Evolutionary conservation across 2,888 invertebrate genomes (phyloP).

Genomic region (Antheraea yamamai): DNA sequence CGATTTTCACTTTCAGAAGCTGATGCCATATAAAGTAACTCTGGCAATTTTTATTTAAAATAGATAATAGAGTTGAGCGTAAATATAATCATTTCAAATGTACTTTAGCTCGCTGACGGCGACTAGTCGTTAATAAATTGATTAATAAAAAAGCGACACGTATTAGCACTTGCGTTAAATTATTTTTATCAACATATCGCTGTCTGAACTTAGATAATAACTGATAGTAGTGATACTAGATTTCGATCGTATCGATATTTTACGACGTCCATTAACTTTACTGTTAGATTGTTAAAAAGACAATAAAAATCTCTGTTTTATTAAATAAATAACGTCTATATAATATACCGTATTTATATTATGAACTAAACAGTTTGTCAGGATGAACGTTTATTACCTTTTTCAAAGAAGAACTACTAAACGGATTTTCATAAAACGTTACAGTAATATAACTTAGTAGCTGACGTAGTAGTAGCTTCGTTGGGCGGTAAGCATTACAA

Average conservation of each 20-base stretch:
- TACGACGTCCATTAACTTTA: background rate
- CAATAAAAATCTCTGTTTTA: slow-evolving; percentile 8
- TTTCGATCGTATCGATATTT: background rate
- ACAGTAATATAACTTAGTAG: too few species aligned
- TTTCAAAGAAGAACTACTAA: too few species aligned
- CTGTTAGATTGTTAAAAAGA: background rate
- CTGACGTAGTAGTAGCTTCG: too few species aligned
- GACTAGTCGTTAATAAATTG: background rate
- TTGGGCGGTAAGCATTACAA: too few species aligned
- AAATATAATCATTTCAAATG: background rate
- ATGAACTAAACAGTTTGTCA: too few species aligned
- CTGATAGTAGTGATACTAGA: background rate
- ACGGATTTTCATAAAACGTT: too few species aligned
- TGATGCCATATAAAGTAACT: too few species aligned
- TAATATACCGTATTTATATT: too few species aligned
- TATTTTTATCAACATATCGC: background rate
- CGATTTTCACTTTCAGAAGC: too few species aligned
- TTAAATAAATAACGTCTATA: background rate
- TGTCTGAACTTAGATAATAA: background rate
- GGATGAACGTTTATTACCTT: too few species aligned
- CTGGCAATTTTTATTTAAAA: too few species aligned
- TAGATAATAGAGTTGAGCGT: too few species aligned
- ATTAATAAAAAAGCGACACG: background rate
- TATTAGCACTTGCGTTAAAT: background rate
- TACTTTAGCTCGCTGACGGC: background rate